Percentiles rank a stretch among this genome's conserved stretches.
These are phyloP conservation scores for Hypanus sabinus DNA, from an alignment of 2,113 vertebrate genomes.

Conservation along the genomic window DNA sequence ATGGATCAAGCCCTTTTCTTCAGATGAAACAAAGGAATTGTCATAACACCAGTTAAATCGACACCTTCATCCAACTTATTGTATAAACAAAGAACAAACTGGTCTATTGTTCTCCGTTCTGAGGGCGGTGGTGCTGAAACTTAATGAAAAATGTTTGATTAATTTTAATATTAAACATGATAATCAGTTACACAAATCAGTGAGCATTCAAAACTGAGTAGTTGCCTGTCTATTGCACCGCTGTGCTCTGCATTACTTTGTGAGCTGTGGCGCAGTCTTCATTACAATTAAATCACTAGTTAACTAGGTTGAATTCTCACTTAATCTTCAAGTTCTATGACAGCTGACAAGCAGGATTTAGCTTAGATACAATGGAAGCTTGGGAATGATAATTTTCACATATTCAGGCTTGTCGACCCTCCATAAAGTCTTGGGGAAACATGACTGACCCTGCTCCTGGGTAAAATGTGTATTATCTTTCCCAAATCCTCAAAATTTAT, in stretches of 20 bases:
- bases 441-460: neutral
- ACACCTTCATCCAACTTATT: neutral
- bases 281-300: neutral
- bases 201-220: neutral
- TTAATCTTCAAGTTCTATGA: neutral
- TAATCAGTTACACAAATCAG: neutral
- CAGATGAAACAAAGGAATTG: neutral
- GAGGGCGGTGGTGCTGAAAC: neutral
- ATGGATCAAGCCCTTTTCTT: neutral
- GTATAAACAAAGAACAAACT: too few species aligned
- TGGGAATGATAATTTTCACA: neutral
- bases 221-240: neutral
- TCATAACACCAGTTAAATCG: neutral
- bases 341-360: neutral
- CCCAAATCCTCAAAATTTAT: too few species aligned
- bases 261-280: neutral
- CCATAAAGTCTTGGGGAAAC: neutral
- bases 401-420: neutral
- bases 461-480: too few species aligned
- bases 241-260: neutral
- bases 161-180: constrained; percentile 10
- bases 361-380: neutral
- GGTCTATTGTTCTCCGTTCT: neutral
- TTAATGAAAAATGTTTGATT: constrained; percentile 22
- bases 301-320: neutral